phyloP scores from a whole-genome alignment of 2,888 invertebrate genomes.

The Nemotelus nigrinus region DNA sequence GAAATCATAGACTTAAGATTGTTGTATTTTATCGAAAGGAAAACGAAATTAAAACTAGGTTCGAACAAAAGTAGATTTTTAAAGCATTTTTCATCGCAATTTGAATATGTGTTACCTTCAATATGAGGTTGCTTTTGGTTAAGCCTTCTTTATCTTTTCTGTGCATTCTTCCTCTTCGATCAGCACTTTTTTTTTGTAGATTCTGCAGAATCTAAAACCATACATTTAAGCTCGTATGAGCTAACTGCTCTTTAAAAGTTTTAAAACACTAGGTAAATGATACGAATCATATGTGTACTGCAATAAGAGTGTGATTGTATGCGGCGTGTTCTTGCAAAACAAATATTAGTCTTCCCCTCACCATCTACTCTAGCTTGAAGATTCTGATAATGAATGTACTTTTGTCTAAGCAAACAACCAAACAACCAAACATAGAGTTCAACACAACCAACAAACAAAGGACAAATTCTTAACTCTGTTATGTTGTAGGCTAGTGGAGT shows the following conservation, averaged over 20 bases:
- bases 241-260: conserved; percentile 58
- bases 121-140: conserved; percentile 98
- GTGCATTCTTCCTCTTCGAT: conserved; percentile 96
- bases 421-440: background rate
- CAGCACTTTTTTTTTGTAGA: conserved; percentile 98
- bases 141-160: conserved; percentile 93
- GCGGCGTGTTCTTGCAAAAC: background rate
- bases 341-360: no score
- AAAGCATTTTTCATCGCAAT: conserved; percentile 45
- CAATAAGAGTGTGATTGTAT: conserved; percentile 12
- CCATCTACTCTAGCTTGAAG: no score
- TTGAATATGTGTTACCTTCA: conserved; percentile 78
- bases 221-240: conserved; percentile 64
- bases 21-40: conserved; percentile 13
- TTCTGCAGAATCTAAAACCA: conserved; percentile 98
- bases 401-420: background rate
- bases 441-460: background rate
- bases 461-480: background rate
- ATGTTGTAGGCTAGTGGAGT: background rate
- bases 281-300: conserved; percentile 40
- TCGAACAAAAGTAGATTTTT: conserved; percentile 29
- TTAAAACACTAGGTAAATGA: conserved; percentile 42
- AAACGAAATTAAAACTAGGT: conserved; percentile 28
- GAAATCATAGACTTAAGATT: conserved; percentile 18
- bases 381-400: no score